These are phyloP conservation scores for Notamacropus eugenii DNA, from an alignment of 2,797 vertebrate species.

Conservation along the genomic window DNA sequence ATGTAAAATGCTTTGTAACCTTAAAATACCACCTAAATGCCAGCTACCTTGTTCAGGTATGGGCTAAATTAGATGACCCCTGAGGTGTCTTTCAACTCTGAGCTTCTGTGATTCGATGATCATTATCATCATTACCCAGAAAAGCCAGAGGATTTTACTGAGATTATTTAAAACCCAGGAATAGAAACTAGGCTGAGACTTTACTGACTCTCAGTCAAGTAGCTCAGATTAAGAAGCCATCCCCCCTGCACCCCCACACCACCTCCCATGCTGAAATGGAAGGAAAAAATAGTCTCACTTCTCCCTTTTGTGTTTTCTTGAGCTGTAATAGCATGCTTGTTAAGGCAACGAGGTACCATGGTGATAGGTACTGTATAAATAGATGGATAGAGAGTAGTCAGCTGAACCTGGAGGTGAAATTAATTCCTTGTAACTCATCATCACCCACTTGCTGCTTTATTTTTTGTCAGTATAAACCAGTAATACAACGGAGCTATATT, in stretches of 20 bases:
- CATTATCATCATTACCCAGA: background rate
- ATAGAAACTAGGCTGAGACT: conserved; percentile 12
- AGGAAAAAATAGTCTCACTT: background rate
- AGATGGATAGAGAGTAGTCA: conserved; percentile 14
- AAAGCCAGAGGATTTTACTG: background rate
- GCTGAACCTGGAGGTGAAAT: conserved; percentile 8
- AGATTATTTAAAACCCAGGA: conserved; percentile 13
- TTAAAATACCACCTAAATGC: background rate
- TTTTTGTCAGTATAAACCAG: background rate
- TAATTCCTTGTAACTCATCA: conserved; percentile 20
- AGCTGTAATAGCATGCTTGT: conserved; percentile 3
- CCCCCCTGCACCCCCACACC: background rate
- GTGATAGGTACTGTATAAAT: conserved; percentile 8
- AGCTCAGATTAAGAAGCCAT: background rate
- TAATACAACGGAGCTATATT: background rate
- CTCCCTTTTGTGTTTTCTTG: conserved; percentile 4
- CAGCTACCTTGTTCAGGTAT: background rate
- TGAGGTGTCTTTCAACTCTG: background rate
- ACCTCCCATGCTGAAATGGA: background rate
- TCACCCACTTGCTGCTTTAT: background rate
- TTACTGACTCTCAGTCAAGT: background rate
- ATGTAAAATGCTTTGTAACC: background rate
- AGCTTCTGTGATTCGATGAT: background rate
- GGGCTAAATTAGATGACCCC: background rate
- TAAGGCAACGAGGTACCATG: conserved; percentile 3